A percentile compares a stretch with the other conserved stretches of the same genome.
phyloP scores from a whole-genome alignment of 2,888 invertebrate species.

The Eumerus sabulonum region DNA sequence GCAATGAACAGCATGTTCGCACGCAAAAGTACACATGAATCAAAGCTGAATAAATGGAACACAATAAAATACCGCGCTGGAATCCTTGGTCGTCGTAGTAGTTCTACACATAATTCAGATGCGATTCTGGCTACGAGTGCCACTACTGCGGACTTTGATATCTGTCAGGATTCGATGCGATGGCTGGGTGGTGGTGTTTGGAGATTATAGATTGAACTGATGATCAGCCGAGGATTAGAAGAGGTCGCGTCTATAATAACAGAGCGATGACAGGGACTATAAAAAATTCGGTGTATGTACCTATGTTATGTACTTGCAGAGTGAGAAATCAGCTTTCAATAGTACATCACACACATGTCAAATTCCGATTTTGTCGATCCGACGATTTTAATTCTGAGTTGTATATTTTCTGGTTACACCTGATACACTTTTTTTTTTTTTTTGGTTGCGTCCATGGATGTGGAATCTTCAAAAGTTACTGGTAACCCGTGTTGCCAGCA shows the following conservation, averaged over 20 bases:
- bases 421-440: no score
- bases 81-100: conserved; percentile 1
- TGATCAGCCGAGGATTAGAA: conserved; percentile 20
- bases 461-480: no score
- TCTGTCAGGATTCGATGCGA: not conserved
- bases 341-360: no score
- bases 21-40: conserved; percentile 12
- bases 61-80: conserved; percentile 8
- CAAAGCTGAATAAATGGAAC: conserved; percentile 11
- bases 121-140: conserved; percentile 4
- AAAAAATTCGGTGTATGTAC: conserved; percentile 5
- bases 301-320: no score
- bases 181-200: no score
- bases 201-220: not conserved
- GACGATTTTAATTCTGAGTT: no score
- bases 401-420: no score
- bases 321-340: no score
- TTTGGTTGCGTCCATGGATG: no score
- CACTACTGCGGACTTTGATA: conserved; percentile 16
- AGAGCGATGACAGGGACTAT: conserved; percentile 23
- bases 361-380: no score
- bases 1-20: conserved; percentile 32
- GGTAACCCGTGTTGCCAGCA: no score
- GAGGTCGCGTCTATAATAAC: conserved; percentile 34
- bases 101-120: conserved; percentile 23